These are phyloP conservation scores for Cyanocitta stelleri DNA, from an alignment of 2,113 vertebrate species.

Conservation along the genomic window DNA sequence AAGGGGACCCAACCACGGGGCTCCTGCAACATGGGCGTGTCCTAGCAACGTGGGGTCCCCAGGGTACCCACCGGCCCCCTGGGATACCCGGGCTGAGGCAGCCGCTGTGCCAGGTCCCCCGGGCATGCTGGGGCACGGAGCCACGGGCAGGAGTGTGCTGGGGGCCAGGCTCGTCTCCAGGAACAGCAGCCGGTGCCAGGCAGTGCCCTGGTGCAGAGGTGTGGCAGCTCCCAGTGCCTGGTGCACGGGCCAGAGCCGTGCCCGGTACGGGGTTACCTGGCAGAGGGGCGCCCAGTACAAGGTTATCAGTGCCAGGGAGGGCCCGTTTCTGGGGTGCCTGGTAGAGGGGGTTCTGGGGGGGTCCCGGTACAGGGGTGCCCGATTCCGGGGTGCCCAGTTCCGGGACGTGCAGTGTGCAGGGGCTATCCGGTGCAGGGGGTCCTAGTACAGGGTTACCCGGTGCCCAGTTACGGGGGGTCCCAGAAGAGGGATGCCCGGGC, in stretches of 20 bases:
- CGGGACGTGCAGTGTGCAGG: neutral
- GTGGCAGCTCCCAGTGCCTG: fast-evolving
- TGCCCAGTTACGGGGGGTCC: no score
- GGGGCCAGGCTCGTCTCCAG: neutral
- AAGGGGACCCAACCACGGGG: fast-evolving
- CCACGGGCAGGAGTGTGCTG: neutral
- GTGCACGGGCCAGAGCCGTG: neutral
- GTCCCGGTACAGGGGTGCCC: no score
- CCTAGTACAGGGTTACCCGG: no score
- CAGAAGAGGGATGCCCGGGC: neutral
- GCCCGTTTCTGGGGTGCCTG: neutral
- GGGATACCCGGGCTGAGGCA: neutral
- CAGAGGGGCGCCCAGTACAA: neutral
- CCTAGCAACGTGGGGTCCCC: neutral
- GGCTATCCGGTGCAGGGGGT: no score
- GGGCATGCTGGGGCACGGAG: neutral
- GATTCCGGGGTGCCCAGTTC: no score
- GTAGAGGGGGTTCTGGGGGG: neutral
- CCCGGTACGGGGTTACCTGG: neutral
- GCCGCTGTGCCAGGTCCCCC: fast-evolving
- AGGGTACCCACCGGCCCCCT: fast-evolving
- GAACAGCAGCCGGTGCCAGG: neutral
- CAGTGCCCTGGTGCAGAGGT: neutral
- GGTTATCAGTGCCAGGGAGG: neutral
- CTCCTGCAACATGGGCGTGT: fast-evolving